Base-by-base conservation (phyloP, 1,140 invertebrate genomes). In the Gyrodactylus salaris region DNA sequence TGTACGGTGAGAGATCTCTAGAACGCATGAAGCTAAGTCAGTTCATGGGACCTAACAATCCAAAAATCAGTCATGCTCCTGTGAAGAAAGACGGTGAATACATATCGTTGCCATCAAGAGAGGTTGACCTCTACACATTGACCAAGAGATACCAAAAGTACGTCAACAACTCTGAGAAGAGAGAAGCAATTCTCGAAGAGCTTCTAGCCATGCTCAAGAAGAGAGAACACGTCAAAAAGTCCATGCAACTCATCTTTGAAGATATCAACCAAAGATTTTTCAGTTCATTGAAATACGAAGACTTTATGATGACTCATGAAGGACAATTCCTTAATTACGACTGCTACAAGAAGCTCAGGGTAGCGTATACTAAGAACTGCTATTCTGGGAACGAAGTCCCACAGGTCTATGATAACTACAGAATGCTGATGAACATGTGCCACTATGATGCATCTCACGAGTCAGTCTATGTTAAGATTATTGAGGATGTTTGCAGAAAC, bases 1-100 rank as follows among this genome's bases (percentile, higher is more conserved):
- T 85, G 76, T 86, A 81, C 79, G 85, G 85, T 75, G 81, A 85
- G 76, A 73, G 83, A 76, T 16, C 7, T n/a, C 7, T 54, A n/a
- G n/a, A 54, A 54, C 7, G 7, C 34, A 54, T 54, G 34, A 54
- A 54, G n/a, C n/a, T 54, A n/a, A n/a, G 34, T 54, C 7, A 7
- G 7, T 54, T 54, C n/a, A 7, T 54, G 7, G 7, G n/a, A n/a
- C 34, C 34, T 16, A 54, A 54, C 34, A 54, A 54, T 7, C 34
- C 34, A 7, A 54, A 7, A 7, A 7, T 54, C n/a, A 54, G n/a
- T 7, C 34, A 54, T 7, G n/a, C n/a, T 54, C 34, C 34, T n/a
- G n/a, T n/a, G 34, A 16, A 16, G 34, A 54, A 54, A 54, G 34
- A 54, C n/a, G n/a, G n/a, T n/a, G n/a, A n/a, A n/a, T n/a, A n/a